Conservation (phyloP, 2,888 invertebrate species). For the Sinohyriopsis cumingii region DNA sequence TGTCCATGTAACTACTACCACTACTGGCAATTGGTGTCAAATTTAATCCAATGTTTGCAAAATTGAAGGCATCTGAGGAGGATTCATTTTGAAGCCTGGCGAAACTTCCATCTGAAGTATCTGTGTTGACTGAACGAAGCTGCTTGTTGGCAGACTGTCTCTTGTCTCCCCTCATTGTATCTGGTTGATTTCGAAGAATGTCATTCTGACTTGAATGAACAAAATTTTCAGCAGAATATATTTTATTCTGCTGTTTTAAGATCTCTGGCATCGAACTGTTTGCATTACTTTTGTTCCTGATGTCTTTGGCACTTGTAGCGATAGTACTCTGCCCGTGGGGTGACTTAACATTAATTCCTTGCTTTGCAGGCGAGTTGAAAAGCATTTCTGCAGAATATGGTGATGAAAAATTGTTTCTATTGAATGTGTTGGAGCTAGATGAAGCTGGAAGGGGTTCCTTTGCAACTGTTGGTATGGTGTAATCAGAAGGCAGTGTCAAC, state of each 20-base stretch:
- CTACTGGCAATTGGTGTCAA: constrained; percentile 51
- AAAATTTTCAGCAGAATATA: constrained; percentile 63
- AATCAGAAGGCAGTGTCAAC: too few relatives aligned
- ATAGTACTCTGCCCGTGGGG: constrained; percentile 18
- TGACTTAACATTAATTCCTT: constrained; percentile 30
- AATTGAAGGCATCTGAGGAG: constrained; percentile 53
- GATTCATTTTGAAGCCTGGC: constrained; percentile 39
- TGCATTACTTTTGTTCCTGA: constrained; percentile 4
- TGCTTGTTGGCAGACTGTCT: constrained; percentile 14
- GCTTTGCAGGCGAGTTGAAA: constrained; percentile 31
- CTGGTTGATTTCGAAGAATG: constrained; percentile 19
- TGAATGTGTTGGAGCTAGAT: constrained; percentile 2
- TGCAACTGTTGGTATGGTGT: too few relatives aligned
- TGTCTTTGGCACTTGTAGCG: too few relatives aligned
- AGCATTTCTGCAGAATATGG: constrained; percentile 49
- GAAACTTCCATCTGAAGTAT: constrained; percentile 26
- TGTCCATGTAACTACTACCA: constrained; percentile 43
- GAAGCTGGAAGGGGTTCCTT: constrained; percentile 3
- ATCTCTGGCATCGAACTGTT: constrained; percentile 14
- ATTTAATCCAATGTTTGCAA: constrained; percentile 59
- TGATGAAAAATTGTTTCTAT: constrained; percentile 21
- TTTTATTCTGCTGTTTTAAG: constrained; percentile 33
- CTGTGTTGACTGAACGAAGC: constrained; percentile 20
- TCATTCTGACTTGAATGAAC: constrained; percentile 51
- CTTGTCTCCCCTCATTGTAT: constrained; percentile 10